Base-by-base conservation (phyloP, 53 echinoderm and acorn worm genomes). In the Zoroaster sp. region DNA sequence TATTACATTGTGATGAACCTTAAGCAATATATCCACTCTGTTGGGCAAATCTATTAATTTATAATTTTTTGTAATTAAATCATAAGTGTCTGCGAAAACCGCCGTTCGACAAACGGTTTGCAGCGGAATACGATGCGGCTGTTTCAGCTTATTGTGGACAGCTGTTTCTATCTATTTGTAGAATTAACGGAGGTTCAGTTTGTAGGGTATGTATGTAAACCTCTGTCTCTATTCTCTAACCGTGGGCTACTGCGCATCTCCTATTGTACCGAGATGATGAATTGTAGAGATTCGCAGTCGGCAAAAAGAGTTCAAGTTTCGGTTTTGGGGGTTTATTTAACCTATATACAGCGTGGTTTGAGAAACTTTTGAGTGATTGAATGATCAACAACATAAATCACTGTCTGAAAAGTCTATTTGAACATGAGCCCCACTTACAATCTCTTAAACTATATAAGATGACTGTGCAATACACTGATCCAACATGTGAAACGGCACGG, bases 41-140 rank as follows among this genome's bases (percentile, higher is more conserved):
- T 25, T 39, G 79, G 36, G 28, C 63, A 79, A 55, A 59, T 79
- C 63, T 55, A 79, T 79, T 55, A 37, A 47, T 76, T 76, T 76
- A 36, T 78, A 54, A 14, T 18, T 55, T 13, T 21, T n/a, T 54
- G 59, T 33, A 35, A 55, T 32, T 34, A 59, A 79, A 79, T 79
- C 65, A 63, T 37, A 59, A 20, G 25, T 13, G 55, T 36, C 13
- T 53, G 17, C 31, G 15, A 23, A 75, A 49, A 13, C 76, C 47
- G 51, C 41, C 51, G 34, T 59, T 34, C 37, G 54, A 38, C 0
- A 35, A 63, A 35, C 13, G 79, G 3, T 59, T 79, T 79, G 9
- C 79, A 79, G 63, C 63, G 59, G 53, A 78, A 59, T 53, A 36
- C 38, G 59, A 63, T 1, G 9, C 40, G 39, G 25, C 38, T 33